These are phyloP conservation scores for Eupsilia transversa DNA, from an alignment of 2,888 invertebrate genomes.

Conservation along the genomic window DNA sequence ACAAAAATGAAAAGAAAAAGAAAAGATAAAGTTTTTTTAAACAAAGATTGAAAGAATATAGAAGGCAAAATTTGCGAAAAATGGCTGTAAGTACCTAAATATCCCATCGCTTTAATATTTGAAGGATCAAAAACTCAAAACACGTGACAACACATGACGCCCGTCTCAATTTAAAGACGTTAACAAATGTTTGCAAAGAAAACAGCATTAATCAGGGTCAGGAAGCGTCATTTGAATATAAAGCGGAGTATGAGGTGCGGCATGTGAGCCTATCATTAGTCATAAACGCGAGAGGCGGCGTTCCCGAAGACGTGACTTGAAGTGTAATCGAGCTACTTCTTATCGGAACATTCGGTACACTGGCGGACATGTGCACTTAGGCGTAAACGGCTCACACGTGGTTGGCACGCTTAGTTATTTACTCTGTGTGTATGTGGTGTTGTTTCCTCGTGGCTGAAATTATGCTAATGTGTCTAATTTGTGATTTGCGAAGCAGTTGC, in stretches of 20 bases:
- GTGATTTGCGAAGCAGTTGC: not conserved
- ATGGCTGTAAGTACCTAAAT: not conserved
- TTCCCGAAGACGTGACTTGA: slow-evolving; percentile 82
- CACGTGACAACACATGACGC: slow-evolving; percentile 66
- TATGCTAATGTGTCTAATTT: not conserved
- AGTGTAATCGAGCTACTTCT: slow-evolving; percentile 73
- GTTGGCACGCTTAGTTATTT: slow-evolving; percentile 48
- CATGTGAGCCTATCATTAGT: slow-evolving; percentile 90
- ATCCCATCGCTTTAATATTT: not conserved
- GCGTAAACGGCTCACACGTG: slow-evolving; percentile 70
- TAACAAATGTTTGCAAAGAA: slow-evolving; percentile 86
- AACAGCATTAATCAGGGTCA: slow-evolving; percentile 88
- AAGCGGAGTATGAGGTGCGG: slow-evolving; percentile 82
- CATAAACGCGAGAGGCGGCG: slow-evolving; percentile 84
- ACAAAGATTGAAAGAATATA: not conserved
- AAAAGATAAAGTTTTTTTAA: not conserved
- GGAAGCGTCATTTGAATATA: slow-evolving; percentile 90
- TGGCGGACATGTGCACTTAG: slow-evolving; percentile 77
- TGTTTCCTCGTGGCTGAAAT: not conserved
- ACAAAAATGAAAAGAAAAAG: too few species aligned
- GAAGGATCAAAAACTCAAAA: slow-evolving; percentile 35
- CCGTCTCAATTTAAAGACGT: slow-evolving; percentile 78
- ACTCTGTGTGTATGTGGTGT: slow-evolving; percentile 5
- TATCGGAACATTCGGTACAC: slow-evolving; percentile 74
- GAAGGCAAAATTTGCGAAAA: not conserved